Percentiles rank a stretch among this genome's conserved stretches.
phyloP scores from a whole-genome alignment of 2,113 vertebrate genomes.

The Holacanthus passer region DNA sequence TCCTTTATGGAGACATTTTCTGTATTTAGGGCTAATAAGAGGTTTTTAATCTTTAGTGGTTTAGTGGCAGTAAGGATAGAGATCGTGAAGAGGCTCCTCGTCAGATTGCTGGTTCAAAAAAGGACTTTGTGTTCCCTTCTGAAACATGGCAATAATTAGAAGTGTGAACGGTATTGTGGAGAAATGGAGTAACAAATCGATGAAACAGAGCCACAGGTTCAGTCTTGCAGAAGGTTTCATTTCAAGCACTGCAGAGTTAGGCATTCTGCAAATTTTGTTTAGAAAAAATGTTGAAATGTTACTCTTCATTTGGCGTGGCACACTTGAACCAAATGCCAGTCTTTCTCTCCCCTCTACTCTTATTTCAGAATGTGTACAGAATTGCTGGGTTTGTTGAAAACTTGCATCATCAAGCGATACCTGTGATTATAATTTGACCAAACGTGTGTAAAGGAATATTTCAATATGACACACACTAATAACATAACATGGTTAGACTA shows the following conservation, averaged over 20 bases:
- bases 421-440: neutral
- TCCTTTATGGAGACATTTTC: constrained; percentile 53
- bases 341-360: neutral
- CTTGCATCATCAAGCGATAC: neutral
- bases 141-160: constrained; percentile 23
- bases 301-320: neutral
- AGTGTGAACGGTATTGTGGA: neutral
- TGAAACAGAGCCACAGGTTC: constrained; percentile 16
- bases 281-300: neutral
- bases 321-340: neutral
- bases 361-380: neutral
- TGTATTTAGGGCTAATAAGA: constrained; percentile 57
- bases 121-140: constrained; percentile 5
- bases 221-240: neutral
- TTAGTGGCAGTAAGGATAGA: constrained; percentile 15
- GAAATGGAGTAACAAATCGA: neutral
- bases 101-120: constrained; percentile 50
- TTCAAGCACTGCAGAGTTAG: neutral
- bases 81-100: constrained; percentile 30
- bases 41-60: constrained; percentile 52
- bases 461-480: neutral
- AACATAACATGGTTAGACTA: neutral
- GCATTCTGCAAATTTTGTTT: neutral
- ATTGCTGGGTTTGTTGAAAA: neutral
- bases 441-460: neutral